Conservation (phyloP, 1,140 invertebrate genomes). For the Leptinotarsa undecemlineata region DNA sequence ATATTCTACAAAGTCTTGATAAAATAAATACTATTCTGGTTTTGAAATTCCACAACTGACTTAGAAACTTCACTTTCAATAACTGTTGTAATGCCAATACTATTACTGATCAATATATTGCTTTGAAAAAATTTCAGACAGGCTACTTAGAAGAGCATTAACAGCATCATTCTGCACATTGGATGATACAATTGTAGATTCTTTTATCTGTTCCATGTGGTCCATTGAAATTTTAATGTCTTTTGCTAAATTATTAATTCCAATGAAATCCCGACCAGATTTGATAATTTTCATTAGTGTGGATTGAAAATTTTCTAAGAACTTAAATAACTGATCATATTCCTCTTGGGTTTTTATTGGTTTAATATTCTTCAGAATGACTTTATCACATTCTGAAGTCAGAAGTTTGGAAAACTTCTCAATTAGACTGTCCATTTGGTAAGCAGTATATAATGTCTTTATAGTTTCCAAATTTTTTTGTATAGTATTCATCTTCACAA, state of each 20-base stretch:
- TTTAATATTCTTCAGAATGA: constrained; percentile 29
- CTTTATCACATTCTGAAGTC: constrained; percentile 9
- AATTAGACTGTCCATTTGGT: constrained; percentile 17
- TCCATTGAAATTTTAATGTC: constrained; percentile 9
- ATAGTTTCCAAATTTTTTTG: constrained; percentile 18
- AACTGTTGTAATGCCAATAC: too few relatives aligned
- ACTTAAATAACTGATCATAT: constrained; percentile 29
- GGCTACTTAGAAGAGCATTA: neutral
- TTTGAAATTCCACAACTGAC: too few relatives aligned
- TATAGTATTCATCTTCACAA: constrained; percentile 16
- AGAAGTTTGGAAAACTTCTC: constrained; percentile 12
- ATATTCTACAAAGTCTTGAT: too few relatives aligned
- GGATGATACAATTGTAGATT: neutral
- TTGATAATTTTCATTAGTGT: constrained; percentile 22
- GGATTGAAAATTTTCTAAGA: constrained; percentile 13
- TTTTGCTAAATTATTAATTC: constrained; percentile 23
- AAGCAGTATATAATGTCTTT: constrained; percentile 19
- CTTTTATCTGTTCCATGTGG: neutral
- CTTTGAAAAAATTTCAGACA: constrained; percentile 27
- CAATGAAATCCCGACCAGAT: constrained; percentile 20
- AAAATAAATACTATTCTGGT: too few relatives aligned
- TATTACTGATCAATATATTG: constrained; percentile 6
- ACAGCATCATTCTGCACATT: constrained; percentile 4
- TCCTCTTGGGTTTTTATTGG: constrained; percentile 28
- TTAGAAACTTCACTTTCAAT: too few relatives aligned